Conservation (phyloP, 1,140 invertebrate genomes). For the Diuraphis noxia region DNA sequence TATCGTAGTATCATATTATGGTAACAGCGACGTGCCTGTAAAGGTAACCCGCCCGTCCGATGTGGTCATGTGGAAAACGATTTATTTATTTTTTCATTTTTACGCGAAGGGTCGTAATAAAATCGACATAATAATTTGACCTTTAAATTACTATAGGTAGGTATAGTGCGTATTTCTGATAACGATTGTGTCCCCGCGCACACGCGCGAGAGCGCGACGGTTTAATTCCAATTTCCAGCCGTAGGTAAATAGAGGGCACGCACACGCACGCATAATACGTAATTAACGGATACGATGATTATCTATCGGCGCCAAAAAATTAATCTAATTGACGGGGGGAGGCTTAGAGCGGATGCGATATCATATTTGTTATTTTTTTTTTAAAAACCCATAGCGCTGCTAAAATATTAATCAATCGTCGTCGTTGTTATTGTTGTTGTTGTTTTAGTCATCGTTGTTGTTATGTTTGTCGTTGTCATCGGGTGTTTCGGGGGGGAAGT, state of each 20-base stretch:
- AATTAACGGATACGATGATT: not conserved
- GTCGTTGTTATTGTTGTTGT: not conserved
- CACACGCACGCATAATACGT: not conserved
- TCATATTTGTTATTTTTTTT: not conserved
- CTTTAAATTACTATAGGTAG: slow-evolving; percentile 11
- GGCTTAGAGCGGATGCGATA: not conserved
- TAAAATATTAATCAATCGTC: not conserved
- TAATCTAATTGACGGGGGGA: not conserved
- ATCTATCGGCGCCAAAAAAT: not conserved
- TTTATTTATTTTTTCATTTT: not conserved
- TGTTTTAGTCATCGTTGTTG: not conserved
- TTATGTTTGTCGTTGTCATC: no score
- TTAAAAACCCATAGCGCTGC: not conserved
- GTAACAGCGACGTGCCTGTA: not conserved
- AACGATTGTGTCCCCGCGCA: slow-evolving; percentile 14
- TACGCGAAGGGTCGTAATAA: not conserved
- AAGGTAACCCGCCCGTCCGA: not conserved
- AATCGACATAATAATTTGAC: slow-evolving; percentile 34
- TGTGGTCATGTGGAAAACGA: no score
- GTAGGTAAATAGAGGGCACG: not conserved
- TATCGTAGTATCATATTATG: no score
- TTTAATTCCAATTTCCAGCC: not conserved
- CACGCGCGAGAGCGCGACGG: not conserved
- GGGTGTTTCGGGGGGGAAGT: not conserved
- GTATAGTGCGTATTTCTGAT: slow-evolving; percentile 16